A percentile compares a stretch with the other conserved stretches of the same genome.
Evolutionary conservation across 2,888 invertebrate species (phyloP).

Genomic region (Dimorphilus gyrociliatus): DNA sequence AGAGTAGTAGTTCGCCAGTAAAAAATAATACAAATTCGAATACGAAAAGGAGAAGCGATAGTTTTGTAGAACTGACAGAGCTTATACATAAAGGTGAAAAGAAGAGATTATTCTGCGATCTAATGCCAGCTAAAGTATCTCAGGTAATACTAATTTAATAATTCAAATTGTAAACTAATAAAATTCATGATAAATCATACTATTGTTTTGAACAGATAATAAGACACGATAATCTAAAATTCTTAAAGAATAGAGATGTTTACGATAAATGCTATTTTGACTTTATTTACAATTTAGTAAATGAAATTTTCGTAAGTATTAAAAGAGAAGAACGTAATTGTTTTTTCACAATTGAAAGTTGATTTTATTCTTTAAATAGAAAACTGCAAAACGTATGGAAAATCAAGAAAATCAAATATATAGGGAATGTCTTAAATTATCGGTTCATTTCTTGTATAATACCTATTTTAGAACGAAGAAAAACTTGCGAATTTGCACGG

Average conservation of each 20-base stretch:
- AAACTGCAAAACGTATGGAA: too few species aligned
- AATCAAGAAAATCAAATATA: too few species aligned
- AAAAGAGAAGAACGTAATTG: too few species aligned
- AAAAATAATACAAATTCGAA: not conserved
- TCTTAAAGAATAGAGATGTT: conserved; percentile 39
- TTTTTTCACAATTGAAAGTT: too few species aligned
- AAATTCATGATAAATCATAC: too few species aligned
- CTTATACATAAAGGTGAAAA: conserved; percentile 40
- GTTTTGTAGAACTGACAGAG: conserved; percentile 39
- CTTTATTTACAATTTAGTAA: conserved; percentile 32
- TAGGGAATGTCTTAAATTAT: conserved; percentile 27
- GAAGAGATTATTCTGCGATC: conserved; percentile 35
- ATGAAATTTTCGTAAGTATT: conserved; percentile 16
- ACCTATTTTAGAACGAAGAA: conserved; percentile 38
- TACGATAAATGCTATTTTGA: conserved; percentile 39
- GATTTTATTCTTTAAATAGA: too few species aligned
- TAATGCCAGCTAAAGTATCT: conserved; percentile 37
- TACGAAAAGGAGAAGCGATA: conserved; percentile 19
- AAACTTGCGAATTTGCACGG: conserved; percentile 14
- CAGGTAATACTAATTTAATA: too few species aligned
- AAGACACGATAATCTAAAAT: conserved; percentile 39
- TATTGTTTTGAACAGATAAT: too few species aligned
- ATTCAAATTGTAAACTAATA: too few species aligned
- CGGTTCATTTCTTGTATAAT: conserved; percentile 37
- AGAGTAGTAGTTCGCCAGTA: not conserved